phyloP scores from a whole-genome alignment of 2,797 vertebrate genomes.

The Scolopax rusticola region DNA sequence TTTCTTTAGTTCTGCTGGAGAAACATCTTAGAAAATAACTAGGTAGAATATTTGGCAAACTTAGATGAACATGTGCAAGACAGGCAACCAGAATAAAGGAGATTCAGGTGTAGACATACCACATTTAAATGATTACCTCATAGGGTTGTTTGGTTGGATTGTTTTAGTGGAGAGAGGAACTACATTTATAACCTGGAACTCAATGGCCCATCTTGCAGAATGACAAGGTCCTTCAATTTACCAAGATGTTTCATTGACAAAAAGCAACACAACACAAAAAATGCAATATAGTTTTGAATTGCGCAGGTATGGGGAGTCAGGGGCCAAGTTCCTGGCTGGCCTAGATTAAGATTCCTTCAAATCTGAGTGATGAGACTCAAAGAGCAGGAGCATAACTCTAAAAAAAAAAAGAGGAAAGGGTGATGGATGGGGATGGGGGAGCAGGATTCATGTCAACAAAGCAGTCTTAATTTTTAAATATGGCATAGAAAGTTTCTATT shows the following conservation, averaged over 20 bases:
- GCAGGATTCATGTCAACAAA: not conserved
- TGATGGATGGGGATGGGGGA: not conserved
- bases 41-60: not conserved
- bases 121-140: not conserved
- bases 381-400: not conserved
- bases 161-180: not conserved
- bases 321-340: not conserved
- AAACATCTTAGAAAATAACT: conserved; percentile 8
- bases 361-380: not conserved
- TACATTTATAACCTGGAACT: not conserved
- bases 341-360: conserved; percentile 27
- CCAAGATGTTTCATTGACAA: not conserved
- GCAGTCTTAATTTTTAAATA: not conserved
- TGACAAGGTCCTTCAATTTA: not conserved
- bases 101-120: not conserved
- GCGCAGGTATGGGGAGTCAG: not conserved
- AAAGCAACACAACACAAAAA: not conserved
- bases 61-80: not conserved
- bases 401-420: not conserved
- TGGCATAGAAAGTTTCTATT: not conserved
- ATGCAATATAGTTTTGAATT: not conserved
- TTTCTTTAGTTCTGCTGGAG: conserved; percentile 1
- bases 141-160: not conserved
- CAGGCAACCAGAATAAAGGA: not conserved
- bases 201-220: not conserved